phyloP scores from a whole-genome alignment of 2,797 vertebrate genomes.

The Carapus acus region DNA sequence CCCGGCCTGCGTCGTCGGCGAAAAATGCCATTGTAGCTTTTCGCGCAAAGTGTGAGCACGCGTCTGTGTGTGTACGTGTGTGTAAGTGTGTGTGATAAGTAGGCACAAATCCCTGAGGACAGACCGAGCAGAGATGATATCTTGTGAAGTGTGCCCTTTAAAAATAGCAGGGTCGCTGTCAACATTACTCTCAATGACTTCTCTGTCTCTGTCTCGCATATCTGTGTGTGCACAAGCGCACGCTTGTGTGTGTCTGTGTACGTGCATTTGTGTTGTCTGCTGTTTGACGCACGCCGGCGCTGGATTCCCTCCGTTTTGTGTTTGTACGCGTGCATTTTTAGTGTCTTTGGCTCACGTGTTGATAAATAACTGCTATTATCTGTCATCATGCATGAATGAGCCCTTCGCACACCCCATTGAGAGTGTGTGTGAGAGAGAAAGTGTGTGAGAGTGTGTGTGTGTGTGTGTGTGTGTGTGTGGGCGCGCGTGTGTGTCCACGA shows the following conservation, averaged over 20 bases:
- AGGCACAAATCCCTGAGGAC: slow-evolving; percentile 58
- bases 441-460: slow-evolving; percentile 41
- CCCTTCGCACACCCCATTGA: slow-evolving; percentile 15
- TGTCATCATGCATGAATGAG: slow-evolving; percentile 47
- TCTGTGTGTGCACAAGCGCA: slow-evolving; percentile 6
- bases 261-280: not conserved
- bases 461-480: slow-evolving; percentile 20
- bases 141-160: slow-evolving; percentile 71
- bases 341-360: slow-evolving; percentile 30
- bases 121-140: slow-evolving; percentile 65
- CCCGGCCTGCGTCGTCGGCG: too few relatives aligned
- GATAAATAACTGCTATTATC: slow-evolving; percentile 51
- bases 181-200: slow-evolving; percentile 55
- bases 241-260: slow-evolving; percentile 14
- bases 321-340: slow-evolving; percentile 2
- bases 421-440: slow-evolving; percentile 26
- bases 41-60: too few relatives aligned
- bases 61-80: slow-evolving; percentile 9
- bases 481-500: slow-evolving; percentile 27
- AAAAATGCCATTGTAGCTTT: too few relatives aligned
- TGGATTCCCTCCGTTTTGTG: not conserved
- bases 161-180: slow-evolving; percentile 73
- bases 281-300: too few relatives aligned
- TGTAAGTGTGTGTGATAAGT: slow-evolving; percentile 39
- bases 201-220: slow-evolving; percentile 25